Evolutionary conservation across 1,140 invertebrate species (phyloP), one percentile per base, ranked within the genome.

Genomic region (Drosophila chauvacae): DNA sequence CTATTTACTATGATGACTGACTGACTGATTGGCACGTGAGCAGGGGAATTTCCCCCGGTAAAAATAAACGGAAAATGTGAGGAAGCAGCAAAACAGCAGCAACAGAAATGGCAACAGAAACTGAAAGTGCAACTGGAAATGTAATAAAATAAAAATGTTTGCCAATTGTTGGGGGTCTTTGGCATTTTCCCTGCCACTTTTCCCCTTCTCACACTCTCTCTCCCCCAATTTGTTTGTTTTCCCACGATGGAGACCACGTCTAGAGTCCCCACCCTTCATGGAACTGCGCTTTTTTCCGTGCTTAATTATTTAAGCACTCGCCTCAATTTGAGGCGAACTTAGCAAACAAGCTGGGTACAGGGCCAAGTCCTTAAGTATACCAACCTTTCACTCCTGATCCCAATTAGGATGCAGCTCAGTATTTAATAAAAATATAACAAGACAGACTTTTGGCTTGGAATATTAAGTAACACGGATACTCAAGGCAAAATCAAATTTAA

Each of bases 101-200:
- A 35, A 26, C 33, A 65, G 62, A 26, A 70, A 45, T n/a, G 18
- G 33, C 9, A 35, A 26, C 42, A 65, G 62, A 26, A 70, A 45
- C 20, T 23, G 48, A 53, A 66, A 66, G 13, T 66, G 62, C 62
- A 66, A 51, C 62, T 66, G n/a, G 13, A 65, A 70, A 55, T 68
- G 62, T 55, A 70, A 69, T 55, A 70, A 44, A 66, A 66, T 70
- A 44, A 70, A 69, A 69, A 69, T 69, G 28, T 66, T 69, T 69
- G 37, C 61, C 65, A 66, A 66, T 69, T 69, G 66, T 44, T 33
- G n/a, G 23, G 30, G 14, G 26, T 9, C 13, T 18, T 50, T 30
- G 2, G 2, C 41, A 35, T 14, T 37, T 23, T 3, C 23, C 23
- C n/a, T 5, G 1, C 41, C 20, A 0, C 13, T 7, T 20, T 47